Evolutionary conservation across 2,888 invertebrate genomes (phyloP), one percentile per base, ranked within the genome.

Genomic region (Drosophila kanekoi): DNA sequence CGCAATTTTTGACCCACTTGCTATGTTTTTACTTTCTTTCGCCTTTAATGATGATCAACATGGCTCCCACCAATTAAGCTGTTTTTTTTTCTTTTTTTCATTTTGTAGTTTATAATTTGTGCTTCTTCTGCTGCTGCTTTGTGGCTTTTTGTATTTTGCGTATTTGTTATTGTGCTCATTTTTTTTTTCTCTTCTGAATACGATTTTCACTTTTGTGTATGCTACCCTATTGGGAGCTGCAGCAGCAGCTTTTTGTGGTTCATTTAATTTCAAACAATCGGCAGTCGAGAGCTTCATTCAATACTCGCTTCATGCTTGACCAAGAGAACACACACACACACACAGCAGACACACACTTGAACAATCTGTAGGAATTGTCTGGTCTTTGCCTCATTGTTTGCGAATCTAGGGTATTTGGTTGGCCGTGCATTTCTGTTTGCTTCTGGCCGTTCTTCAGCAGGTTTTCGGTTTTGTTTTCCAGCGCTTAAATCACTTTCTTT

Each of bases 1-100:
- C 53, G 67, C 77, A 73, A 69, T 81, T 81, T 81, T 74, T 80
- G 86, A 88, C 83, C 83, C 83, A 83, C 80, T 83, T 83, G 83
- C 59, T 83, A 70, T 72, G 80, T 67, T 83, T 83, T 83, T 83
- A 83, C 83, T 83, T 83, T 83, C 83, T 88, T 83, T 88, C 51
- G 87, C 63, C 81, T 81, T 72, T 80, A 66, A 81, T 70, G 47
- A 63, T 73, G 69, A 75, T 74, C 54, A 78, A 61, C 52, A 53
- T 63, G 18, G 16, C 49, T 45, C 38, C 54, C 40, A 43, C 37
- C 59, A 66, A 49, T 67, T 45, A 45, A 35, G 53, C 59, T 41
- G 20, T 40, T 23, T 52, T 48, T 37, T 54, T 23, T 40, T 18
- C 47, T 48, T 37, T 54, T 23, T 37, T 20, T 65, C 32, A 44